A percentile compares a stretch with the other conserved stretches of the same genome.
Evolutionary conservation across 2,888 invertebrate species (phyloP).

Genomic region (Gerris lacustris): DNA sequence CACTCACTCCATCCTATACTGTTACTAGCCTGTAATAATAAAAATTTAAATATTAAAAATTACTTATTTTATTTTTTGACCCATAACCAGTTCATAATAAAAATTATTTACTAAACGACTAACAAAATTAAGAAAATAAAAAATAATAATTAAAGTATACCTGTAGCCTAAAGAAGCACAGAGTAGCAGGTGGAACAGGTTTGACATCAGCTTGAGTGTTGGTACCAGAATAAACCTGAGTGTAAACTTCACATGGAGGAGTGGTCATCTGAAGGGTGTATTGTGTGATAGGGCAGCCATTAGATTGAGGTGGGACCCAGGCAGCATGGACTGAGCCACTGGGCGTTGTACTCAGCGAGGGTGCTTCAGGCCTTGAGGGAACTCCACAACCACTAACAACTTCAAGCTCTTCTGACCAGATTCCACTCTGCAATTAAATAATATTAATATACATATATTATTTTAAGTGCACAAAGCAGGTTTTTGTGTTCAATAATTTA

Average conservation of each 20-base stretch:
- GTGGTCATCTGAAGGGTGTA: constrained; percentile 64
- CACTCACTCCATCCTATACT: constrained; percentile 65
- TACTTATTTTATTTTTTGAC: background rate
- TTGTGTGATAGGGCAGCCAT: constrained; percentile 68
- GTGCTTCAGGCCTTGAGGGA: constrained; percentile 59
- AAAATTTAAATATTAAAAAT: background rate
- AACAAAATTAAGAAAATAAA: too few relatives aligned
- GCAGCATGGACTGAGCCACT: constrained; percentile 43
- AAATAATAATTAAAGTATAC: constrained; percentile 27
- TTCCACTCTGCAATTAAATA: constrained; percentile 44
- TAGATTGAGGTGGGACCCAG: constrained; percentile 67
- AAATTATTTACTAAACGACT: too few relatives aligned
- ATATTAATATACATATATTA: background rate
- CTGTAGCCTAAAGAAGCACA: constrained; percentile 66
- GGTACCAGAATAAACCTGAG: constrained; percentile 52
- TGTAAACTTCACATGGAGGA: constrained; percentile 44
- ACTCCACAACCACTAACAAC: constrained; percentile 68
- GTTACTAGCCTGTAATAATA: constrained; percentile 54
- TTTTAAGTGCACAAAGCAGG: background rate
- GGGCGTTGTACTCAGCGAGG: constrained; percentile 37
- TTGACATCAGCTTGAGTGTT: constrained; percentile 53
- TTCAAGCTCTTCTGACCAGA: constrained; percentile 60
- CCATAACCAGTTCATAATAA: too few relatives aligned
- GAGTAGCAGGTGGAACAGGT: constrained; percentile 61
- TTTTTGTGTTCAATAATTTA: background rate